These are phyloP conservation scores for Amaurobius ferox DNA, from an alignment of 2,888 invertebrate genomes.

Conservation along the genomic window DNA sequence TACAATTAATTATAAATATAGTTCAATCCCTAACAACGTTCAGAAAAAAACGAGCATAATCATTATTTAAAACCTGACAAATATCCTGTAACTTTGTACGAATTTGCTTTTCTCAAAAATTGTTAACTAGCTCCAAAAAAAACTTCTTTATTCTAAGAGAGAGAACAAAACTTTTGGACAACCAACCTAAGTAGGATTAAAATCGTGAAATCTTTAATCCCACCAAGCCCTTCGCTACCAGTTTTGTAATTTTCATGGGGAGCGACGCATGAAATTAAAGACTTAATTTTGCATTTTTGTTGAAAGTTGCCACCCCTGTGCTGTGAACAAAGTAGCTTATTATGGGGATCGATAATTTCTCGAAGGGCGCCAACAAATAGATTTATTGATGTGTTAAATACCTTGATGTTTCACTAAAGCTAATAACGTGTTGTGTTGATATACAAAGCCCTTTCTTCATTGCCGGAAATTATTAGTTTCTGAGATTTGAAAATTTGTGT, in stretches of 20 bases:
- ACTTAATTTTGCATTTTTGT: slow-evolving; percentile 61
- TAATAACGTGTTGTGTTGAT: no score
- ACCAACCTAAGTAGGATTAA: slow-evolving; percentile 2
- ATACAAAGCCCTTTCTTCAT: no score
- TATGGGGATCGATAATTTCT: slow-evolving; percentile 11
- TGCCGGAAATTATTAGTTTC: no score
- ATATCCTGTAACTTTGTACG: no score
- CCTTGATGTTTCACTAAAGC: neutral
- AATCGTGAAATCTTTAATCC: slow-evolving; percentile 10
- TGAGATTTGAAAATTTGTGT: no score
- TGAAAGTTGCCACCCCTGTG: slow-evolving; percentile 9
- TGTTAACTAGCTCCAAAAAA: neutral
- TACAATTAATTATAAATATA: no score
- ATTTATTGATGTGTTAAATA: neutral
- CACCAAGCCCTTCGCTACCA: neutral
- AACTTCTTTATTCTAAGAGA: neutral
- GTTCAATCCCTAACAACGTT: no score
- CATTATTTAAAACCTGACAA: no score
- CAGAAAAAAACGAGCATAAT: no score
- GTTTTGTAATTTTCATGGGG: slow-evolving; percentile 62
- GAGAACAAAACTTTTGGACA: neutral
- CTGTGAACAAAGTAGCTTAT: slow-evolving; percentile 11
- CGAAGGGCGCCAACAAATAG: neutral
- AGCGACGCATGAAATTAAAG: slow-evolving; percentile 65
- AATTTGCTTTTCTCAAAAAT: no score